Percentiles rank a stretch among this genome's conserved stretches.
These are phyloP conservation scores for Romanogobio albipinnatus DNA, from an alignment of 2,113 vertebrate genomes.

Conservation along the genomic window DNA sequence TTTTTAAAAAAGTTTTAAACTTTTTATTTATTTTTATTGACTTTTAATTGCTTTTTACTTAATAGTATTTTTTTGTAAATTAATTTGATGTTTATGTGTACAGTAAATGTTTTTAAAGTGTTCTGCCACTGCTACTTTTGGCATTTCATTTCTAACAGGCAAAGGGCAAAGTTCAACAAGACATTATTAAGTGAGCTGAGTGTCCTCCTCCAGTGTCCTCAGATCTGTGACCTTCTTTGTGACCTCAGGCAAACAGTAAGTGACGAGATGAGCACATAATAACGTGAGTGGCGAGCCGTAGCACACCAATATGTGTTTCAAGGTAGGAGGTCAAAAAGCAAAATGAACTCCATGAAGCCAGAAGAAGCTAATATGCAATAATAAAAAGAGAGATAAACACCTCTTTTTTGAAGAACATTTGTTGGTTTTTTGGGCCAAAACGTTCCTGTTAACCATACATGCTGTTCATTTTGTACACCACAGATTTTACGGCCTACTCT, in stretches of 20 bases:
- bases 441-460: conserved; percentile 47
- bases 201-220: background rate
- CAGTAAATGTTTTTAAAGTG: background rate
- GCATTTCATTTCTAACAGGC: background rate
- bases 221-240: background rate
- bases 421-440: conserved; percentile 31
- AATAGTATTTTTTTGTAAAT: too few relatives aligned
- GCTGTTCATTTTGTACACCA: conserved; percentile 60
- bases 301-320: background rate
- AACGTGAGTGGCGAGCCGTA: too few relatives aligned
- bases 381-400: conserved; percentile 10
- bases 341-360: background rate
- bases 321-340: background rate
- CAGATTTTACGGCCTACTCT: conserved; percentile 61
- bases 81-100: too few relatives aligned
- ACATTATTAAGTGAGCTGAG: background rate
- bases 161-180: background rate
- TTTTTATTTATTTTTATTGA: too few relatives aligned
- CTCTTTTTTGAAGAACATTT: conserved; percentile 40
- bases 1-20: background rate
- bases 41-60: background rate
- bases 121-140: background rate
- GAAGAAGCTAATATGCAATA: background rate
- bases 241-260: conserved; percentile 20
- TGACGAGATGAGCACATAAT: background rate